A percentile compares a stretch with the other conserved stretches of the same genome.
Conservation (phyloP, 2,113 vertebrate genomes). For the Phoxinus phoxinus region DNA sequence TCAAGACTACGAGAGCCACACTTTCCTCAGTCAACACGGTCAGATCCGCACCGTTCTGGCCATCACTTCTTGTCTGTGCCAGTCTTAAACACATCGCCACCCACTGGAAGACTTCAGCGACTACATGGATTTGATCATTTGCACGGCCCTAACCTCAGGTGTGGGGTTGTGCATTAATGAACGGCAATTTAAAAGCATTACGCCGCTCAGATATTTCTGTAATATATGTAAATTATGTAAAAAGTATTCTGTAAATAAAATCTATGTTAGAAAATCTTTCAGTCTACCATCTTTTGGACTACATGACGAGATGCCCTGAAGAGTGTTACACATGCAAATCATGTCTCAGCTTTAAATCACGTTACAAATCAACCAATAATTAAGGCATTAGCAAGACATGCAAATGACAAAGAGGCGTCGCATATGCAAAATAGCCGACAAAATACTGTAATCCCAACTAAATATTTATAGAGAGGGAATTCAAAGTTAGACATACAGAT, state of each 20-base stretch:
- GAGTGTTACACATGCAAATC: neutral
- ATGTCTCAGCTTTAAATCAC: slow-evolving; percentile 23
- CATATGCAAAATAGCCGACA: neutral
- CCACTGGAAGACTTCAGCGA: slow-evolving; percentile 45
- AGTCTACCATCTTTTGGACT: slow-evolving; percentile 7
- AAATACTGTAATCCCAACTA: neutral
- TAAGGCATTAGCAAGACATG: slow-evolving; percentile 6
- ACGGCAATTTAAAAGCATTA: neutral
- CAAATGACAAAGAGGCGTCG: slow-evolving; percentile 4
- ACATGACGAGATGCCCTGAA: neutral
- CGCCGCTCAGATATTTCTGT: slow-evolving; percentile 58
- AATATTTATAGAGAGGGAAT: neutral
- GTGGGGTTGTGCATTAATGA: neutral
- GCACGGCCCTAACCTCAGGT: neutral
- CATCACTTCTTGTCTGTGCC: slow-evolving; percentile 71
- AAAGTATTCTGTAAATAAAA: slow-evolving; percentile 77
- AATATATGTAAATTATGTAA: slow-evolving; percentile 81
- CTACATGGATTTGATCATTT: neutral
- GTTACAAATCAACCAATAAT: slow-evolving; percentile 8
- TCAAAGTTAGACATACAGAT: neutral
- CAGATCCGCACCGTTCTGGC: slow-evolving; percentile 60
- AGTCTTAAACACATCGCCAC: slow-evolving; percentile 54
- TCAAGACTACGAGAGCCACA: slow-evolving; percentile 60
- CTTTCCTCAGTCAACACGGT: slow-evolving; percentile 65
- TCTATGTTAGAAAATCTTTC: slow-evolving; percentile 48